phyloP scores from a whole-genome alignment of 64 coral and sea anemone species.

The Catalaphyllia jardinei region DNA sequence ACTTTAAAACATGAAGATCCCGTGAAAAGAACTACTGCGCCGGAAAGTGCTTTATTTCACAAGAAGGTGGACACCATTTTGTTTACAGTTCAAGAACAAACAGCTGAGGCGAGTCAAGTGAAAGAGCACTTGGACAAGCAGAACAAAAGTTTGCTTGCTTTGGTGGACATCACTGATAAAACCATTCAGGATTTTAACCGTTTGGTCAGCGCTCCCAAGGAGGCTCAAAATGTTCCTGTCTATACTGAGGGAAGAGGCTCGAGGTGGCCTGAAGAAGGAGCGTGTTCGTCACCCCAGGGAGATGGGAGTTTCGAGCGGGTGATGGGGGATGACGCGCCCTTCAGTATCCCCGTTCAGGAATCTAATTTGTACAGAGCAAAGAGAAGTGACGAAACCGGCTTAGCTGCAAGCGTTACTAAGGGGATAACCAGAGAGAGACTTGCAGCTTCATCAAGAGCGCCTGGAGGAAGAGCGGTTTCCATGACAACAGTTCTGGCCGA shows the following conservation, averaged over 20 bases:
- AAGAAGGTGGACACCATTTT: not conserved
- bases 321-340: not conserved
- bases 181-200: not conserved
- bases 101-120: not conserved
- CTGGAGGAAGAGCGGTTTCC: not conserved
- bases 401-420: not conserved
- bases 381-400: not conserved
- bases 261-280: not conserved
- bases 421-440: not conserved
- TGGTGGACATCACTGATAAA: not conserved
- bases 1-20: not conserved
- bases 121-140: slow-evolving; percentile 5
- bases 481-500: not conserved
- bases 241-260: not conserved
- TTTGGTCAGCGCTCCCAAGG: not conserved
- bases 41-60: not conserved
- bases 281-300: not conserved
- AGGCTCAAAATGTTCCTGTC: not conserved
- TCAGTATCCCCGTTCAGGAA: slow-evolving; percentile 36
- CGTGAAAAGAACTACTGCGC: not conserved
- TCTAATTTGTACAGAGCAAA: not conserved
- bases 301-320: not conserved
- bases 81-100: not conserved
- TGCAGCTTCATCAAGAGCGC: not conserved
- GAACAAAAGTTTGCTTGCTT: not conserved